A percentile compares a stretch with the other conserved stretches of the same genome.
Conservation (phyloP, 2,888 invertebrate species). For the Hirtodrosophila confusa region DNA sequence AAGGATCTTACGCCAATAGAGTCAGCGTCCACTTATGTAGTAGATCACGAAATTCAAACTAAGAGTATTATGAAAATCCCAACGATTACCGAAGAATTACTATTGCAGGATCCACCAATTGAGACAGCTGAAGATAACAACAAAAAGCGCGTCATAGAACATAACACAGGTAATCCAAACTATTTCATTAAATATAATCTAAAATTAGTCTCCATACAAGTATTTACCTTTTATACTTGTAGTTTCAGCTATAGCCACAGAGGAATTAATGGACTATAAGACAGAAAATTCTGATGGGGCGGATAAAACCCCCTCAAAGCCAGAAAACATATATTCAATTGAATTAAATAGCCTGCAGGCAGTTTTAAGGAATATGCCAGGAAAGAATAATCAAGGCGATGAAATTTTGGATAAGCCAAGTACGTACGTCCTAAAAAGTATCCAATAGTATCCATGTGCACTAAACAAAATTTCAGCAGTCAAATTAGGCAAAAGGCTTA, state of each 20-base stretch:
- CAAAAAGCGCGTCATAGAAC: not conserved
- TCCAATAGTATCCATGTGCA: too few species aligned
- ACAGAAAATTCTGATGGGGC: not conserved
- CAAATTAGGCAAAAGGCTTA: not conserved
- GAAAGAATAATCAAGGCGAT: conserved; percentile 2
- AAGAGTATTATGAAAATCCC: too few species aligned
- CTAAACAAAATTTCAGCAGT: not conserved
- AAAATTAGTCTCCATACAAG: too few species aligned
- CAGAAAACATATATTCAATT: conserved; percentile 7
- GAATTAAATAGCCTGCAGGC: conserved; percentile 36
- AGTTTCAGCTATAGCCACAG: not conserved
- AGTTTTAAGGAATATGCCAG: conserved; percentile 11
- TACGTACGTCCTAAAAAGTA: conserved; percentile 6
- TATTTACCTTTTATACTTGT: not conserved
- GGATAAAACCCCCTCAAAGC: not conserved
- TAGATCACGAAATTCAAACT: too few species aligned
- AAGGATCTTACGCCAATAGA: not conserved
- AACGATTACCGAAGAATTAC: not conserved
- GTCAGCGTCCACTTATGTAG: too few species aligned
- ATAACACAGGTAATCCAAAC: not conserved
- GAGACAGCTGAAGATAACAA: not conserved
- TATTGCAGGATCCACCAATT: not conserved
- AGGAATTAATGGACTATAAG: not conserved
- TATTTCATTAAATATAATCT: not conserved
- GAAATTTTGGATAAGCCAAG: not conserved